Percentiles rank a stretch among this genome's conserved stretches.
phyloP scores from a whole-genome alignment of 1,140 invertebrate species.

The Halesus radiatus region DNA sequence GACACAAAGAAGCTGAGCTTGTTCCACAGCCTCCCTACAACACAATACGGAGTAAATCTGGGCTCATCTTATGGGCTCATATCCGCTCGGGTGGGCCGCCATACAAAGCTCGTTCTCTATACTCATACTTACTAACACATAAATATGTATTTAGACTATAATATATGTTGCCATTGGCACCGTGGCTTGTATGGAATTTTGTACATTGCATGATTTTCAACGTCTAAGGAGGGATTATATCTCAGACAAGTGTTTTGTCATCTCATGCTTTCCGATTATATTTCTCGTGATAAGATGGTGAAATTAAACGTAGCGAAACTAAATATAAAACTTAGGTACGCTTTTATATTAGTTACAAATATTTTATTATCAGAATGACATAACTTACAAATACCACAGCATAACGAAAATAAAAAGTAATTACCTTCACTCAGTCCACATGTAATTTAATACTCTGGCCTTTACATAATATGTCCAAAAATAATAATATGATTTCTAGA shows the following conservation, averaged over 20 bases:
- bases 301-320: too few species aligned
- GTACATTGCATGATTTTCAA: slow-evolving; percentile 33
- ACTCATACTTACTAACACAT: slow-evolving; percentile 37
- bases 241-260: slow-evolving; percentile 16
- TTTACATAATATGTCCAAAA: too few species aligned
- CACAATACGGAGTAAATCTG: slow-evolving; percentile 57
- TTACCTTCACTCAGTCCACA: too few species aligned
- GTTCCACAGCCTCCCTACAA: slow-evolving; percentile 29
- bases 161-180: slow-evolving; percentile 32
- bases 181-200: neutral
- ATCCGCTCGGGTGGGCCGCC: slow-evolving; percentile 54
- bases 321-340: too few species aligned
- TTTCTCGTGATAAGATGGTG: too few species aligned
- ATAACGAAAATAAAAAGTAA: too few species aligned
- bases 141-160: slow-evolving; percentile 5
- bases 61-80: slow-evolving; percentile 57
- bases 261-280: too few species aligned
- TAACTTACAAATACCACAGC: too few species aligned
- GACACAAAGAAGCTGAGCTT: slow-evolving; percentile 55
- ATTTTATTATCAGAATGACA: too few species aligned
- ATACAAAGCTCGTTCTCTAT: slow-evolving; percentile 46
- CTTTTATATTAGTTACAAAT: too few species aligned
- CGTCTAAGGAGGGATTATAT: slow-evolving; percentile 20
- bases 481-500: too few species aligned
- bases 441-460: too few species aligned